These are phyloP conservation scores for Metellina segmentata DNA, from an alignment of 2,888 invertebrate genomes.

Conservation along the genomic window DNA sequence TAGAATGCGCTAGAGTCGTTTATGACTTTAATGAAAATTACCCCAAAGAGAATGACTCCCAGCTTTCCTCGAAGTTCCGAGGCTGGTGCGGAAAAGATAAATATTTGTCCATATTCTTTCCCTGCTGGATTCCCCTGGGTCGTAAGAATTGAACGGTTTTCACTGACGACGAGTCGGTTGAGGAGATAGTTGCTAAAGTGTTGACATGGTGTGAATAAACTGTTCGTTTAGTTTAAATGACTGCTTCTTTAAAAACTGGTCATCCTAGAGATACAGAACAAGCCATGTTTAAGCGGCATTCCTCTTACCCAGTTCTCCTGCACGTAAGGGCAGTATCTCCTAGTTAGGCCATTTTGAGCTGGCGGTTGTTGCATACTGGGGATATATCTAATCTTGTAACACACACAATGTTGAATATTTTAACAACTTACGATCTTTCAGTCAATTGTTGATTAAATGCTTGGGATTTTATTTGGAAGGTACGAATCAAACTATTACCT, in stretches of 20 bases:
- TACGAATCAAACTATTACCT: too few relatives aligned
- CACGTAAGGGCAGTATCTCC: too few relatives aligned
- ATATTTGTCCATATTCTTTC: background rate
- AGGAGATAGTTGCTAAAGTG: background rate
- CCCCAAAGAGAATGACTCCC: slow-evolving; percentile 29
- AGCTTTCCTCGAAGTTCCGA: background rate
- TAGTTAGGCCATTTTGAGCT: too few relatives aligned
- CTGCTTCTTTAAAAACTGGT: background rate
- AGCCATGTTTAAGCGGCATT: too few relatives aligned
- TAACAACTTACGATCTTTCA: too few relatives aligned
- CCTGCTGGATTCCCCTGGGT: background rate
- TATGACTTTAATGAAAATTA: slow-evolving; percentile 63
- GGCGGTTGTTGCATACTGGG: too few relatives aligned
- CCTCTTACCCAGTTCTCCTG: too few relatives aligned
- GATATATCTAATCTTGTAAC: too few relatives aligned
- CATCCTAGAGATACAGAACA: background rate
- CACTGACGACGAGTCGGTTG: background rate
- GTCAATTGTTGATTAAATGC: too few relatives aligned
- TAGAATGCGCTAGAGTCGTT: slow-evolving; percentile 48
- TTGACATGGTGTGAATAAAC: background rate
- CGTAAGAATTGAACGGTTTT: background rate
- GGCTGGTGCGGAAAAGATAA: background rate
- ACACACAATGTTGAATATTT: too few relatives aligned
- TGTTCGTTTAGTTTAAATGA: background rate
- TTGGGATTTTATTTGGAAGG: too few relatives aligned